Conservation (phyloP, 2,888 invertebrate species). For the Trissoscelio sp. region DNA sequence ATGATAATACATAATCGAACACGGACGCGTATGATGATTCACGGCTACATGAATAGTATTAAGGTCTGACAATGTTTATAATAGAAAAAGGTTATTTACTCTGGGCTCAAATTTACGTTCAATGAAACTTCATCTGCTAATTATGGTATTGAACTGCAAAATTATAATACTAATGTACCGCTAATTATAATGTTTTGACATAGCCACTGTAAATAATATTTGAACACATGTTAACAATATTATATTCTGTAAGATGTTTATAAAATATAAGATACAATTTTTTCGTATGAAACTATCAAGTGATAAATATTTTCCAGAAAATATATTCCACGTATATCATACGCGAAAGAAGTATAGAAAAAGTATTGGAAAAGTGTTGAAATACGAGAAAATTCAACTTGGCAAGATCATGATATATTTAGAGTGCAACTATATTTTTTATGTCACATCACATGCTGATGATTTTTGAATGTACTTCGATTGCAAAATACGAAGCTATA, state of each 20-base stretch:
- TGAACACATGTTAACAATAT: too few relatives aligned
- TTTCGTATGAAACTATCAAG: constrained; percentile 6
- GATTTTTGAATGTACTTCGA: constrained; percentile 31
- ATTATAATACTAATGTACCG: background rate
- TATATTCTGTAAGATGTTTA: too few relatives aligned
- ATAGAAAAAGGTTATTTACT: constrained; percentile 31
- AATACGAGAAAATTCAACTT: constrained; percentile 57
- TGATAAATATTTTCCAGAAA: constrained; percentile 26
- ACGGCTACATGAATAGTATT: constrained; percentile 38
- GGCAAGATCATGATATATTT: constrained; percentile 42
- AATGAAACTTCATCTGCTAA: background rate
- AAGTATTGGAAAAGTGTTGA: constrained; percentile 63
- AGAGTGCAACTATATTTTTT: constrained; percentile 54
- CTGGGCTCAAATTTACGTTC: background rate
- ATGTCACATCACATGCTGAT: constrained; percentile 38
- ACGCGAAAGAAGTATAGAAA: constrained; percentile 34
- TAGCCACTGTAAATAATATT: too few relatives aligned
- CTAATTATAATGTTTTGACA: background rate
- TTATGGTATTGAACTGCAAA: background rate
- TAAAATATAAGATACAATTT: background rate
- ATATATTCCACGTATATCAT: constrained; percentile 57
- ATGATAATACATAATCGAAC: constrained; percentile 43
- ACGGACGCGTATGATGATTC: constrained; percentile 17
- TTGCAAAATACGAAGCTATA: constrained; percentile 4
- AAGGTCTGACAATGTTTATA: constrained; percentile 26